Evolutionary conservation across 2,797 vertebrate species (phyloP).

Genomic region (Smutsia gigantea): DNA sequence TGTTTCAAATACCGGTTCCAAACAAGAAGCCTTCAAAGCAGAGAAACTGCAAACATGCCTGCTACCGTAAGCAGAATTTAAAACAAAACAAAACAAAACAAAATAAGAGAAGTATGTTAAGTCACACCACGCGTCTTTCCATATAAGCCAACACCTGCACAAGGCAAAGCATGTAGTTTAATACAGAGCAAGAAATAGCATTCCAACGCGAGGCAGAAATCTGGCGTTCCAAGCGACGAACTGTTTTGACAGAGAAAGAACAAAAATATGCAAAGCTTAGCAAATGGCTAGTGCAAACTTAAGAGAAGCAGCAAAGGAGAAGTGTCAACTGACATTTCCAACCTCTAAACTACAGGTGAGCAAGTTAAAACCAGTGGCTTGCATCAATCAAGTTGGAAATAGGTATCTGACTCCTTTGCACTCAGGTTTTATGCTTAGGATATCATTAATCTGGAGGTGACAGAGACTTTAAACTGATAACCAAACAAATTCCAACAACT

Average conservation of each 20-base stretch:
- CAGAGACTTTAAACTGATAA: conserved; percentile 63
- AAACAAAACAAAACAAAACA: conserved; percentile 80
- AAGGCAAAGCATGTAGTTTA: conserved; percentile 93
- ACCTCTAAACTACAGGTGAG: conserved; percentile 82
- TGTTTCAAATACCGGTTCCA: conserved; percentile 84
- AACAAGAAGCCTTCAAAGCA: conserved; percentile 89
- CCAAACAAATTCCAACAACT: conserved; percentile 37
- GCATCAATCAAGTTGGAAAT: conserved; percentile 77
- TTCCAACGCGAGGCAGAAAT: conserved; percentile 90
- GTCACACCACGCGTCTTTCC: conserved; percentile 92
- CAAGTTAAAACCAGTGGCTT: conserved; percentile 81
- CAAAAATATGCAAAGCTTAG: conserved; percentile 91
- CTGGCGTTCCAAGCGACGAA: conserved; percentile 92
- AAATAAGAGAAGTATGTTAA: conserved; percentile 89
- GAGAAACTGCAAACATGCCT: conserved; percentile 88
- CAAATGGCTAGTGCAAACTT: conserved; percentile 89
- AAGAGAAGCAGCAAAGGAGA: conserved; percentile 88
- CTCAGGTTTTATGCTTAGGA: conserved; percentile 49
- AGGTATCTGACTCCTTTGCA: conserved; percentile 69
- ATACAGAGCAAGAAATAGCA: conserved; percentile 90
- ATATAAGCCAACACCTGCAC: conserved; percentile 94
- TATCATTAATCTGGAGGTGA: conserved; percentile 56
- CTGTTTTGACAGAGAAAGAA: conserved; percentile 91
- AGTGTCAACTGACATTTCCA: conserved; percentile 76
- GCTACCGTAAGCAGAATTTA: conserved; percentile 85